These are phyloP conservation scores for Bathynomus jamesi DNA, from an alignment of 1,140 invertebrate genomes.

Conservation along the genomic window DNA sequence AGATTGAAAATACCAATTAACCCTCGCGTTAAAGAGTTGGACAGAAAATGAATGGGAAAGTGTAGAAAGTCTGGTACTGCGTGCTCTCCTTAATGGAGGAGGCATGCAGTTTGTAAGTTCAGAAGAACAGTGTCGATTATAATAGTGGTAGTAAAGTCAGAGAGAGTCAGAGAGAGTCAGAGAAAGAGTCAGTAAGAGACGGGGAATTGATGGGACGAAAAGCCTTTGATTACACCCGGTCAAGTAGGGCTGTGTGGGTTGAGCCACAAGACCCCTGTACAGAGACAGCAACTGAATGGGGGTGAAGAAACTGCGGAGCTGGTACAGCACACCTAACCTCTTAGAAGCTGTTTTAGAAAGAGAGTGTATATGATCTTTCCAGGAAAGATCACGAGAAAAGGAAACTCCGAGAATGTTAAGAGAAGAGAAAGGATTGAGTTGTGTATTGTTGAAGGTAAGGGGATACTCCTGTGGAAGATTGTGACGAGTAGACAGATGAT, in stretches of 20 bases:
- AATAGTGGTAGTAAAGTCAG: neutral
- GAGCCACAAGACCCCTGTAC: neutral
- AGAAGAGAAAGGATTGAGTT: too few species aligned
- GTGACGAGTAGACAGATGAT: too few species aligned
- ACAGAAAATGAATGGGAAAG: neutral
- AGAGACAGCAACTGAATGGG: neutral
- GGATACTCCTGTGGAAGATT: too few species aligned
- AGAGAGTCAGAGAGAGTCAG: neutral
- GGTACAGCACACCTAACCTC: too few species aligned
- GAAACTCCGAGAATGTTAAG: too few species aligned
- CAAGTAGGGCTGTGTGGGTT: neutral
- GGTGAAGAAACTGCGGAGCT: too few species aligned
- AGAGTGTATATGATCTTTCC: conserved; percentile 19
- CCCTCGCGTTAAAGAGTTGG: neutral
- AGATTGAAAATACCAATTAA: neutral
- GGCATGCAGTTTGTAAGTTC: too few species aligned
- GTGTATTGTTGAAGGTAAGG: too few species aligned
- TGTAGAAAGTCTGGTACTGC: too few species aligned
- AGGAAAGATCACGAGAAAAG: neutral
- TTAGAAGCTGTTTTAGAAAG: conserved; percentile 27
- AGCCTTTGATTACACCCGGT: neutral
- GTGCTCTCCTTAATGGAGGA: too few species aligned
- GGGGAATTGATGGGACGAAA: neutral
- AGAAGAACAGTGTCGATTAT: neutral
- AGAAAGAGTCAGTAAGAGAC: neutral